Evolutionary conservation across 2,797 vertebrate genomes (phyloP).

Genomic region (Avahi laniger): DNA sequence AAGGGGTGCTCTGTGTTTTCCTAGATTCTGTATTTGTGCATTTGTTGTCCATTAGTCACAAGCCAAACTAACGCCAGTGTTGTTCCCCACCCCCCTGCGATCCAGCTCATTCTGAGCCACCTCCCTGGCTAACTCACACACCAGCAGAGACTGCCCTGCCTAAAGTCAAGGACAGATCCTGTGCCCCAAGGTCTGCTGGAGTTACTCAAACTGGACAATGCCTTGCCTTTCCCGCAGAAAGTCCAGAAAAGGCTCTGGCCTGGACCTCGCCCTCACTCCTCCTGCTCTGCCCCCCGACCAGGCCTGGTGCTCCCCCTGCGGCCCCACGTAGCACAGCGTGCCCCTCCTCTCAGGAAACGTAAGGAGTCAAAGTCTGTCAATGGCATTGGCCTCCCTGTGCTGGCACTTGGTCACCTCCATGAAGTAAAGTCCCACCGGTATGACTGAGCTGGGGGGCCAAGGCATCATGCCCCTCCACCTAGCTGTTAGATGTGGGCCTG

Average conservation of each 20-base stretch:
- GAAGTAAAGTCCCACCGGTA: not conserved
- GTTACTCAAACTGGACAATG: not conserved
- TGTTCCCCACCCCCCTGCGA: not conserved
- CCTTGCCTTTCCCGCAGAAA: not conserved
- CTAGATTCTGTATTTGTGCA: not conserved
- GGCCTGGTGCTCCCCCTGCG: accelerated
- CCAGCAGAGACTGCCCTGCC: not conserved
- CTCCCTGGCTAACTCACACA: not conserved
- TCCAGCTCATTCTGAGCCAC: not conserved
- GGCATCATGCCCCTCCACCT: not conserved
- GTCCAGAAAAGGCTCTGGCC: not conserved
- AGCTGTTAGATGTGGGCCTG: too few relatives aligned
- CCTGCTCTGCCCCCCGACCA: not conserved
- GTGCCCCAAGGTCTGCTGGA: not conserved
- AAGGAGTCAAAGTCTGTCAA: not conserved
- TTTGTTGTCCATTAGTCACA: not conserved
- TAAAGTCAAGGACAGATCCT: not conserved
- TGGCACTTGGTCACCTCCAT: not conserved
- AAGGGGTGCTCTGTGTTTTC: too few relatives aligned
- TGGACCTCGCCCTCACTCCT: not conserved
- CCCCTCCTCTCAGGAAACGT: not conserved
- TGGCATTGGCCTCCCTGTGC: not conserved
- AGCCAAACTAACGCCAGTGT: not conserved
- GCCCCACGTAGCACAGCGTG: accelerated
- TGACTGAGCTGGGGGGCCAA: accelerated